These are phyloP conservation scores for Dendrolimus pini DNA, from an alignment of 2,888 invertebrate species.

Conservation along the genomic window DNA sequence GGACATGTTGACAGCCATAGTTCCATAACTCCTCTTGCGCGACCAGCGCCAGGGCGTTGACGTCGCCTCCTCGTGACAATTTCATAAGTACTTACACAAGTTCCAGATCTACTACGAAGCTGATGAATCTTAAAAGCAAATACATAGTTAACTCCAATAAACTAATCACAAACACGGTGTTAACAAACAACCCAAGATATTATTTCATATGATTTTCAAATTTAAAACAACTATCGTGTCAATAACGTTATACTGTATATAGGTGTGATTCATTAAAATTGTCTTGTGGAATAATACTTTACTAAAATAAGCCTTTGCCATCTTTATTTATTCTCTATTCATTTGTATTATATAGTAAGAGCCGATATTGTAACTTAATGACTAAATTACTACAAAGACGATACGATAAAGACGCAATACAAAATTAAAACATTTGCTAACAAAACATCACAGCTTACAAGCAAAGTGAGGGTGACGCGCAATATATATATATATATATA, in stretches of 20 bases:
- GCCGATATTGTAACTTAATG: conserved; percentile 51
- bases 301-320: conserved; percentile 29
- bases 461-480: conserved; percentile 55
- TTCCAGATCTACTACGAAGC: conserved; percentile 74
- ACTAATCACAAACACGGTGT: not conserved
- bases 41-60: not conserved
- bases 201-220: not conserved
- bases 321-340: conserved; percentile 29
- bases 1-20: conserved; percentile 47
- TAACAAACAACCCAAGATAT: not conserved
- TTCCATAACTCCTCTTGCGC: conserved; percentile 67
- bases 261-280: not conserved
- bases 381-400: conserved; percentile 52
- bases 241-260: not conserved
- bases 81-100: conserved; percentile 72
- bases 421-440: conserved; percentile 48
- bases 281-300: not conserved
- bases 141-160: conserved; percentile 15
- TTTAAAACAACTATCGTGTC: not conserved
- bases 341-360: conserved; percentile 27
- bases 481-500: conserved; percentile 28
- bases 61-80: conserved; percentile 40
- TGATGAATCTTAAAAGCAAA: conserved; percentile 65
- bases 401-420: conserved; percentile 42
- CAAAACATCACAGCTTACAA: conserved; percentile 68